Conservation (phyloP, 2,113 vertebrate genomes). For the Ciconia maguari region DNA sequence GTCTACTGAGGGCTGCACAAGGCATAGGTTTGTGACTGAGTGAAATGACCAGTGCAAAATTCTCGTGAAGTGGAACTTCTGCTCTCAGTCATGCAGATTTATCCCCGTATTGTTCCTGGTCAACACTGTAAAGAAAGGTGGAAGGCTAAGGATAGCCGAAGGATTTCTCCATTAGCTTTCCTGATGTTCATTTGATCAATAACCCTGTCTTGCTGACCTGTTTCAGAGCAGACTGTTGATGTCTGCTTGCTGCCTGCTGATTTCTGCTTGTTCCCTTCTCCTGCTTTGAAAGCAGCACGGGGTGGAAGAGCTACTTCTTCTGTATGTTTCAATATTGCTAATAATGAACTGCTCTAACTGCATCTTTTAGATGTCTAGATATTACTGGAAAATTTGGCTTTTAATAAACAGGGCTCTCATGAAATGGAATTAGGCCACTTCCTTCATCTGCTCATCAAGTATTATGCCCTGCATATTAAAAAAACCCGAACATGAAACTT, state of each 20-base stretch:
- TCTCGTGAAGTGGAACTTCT: rapidly evolving
- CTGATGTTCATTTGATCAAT: background rate
- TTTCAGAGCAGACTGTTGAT: background rate
- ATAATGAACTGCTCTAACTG: background rate
- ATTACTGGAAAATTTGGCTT: background rate
- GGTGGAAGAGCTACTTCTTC: background rate
- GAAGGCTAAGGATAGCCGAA: background rate
- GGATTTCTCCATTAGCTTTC: background rate
- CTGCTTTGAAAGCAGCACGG: background rate
- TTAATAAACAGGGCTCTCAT: background rate
- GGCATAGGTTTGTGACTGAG: background rate
- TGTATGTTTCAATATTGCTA: background rate
- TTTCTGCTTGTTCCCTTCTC: background rate
- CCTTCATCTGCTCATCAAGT: background rate
- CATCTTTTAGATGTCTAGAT: background rate
- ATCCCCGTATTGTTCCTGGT: rapidly evolving
- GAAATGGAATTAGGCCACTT: background rate
- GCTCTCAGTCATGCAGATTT: background rate
- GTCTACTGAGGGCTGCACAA: background rate
- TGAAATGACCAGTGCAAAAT: background rate
- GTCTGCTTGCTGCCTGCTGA: background rate
- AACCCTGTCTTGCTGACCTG: background rate
- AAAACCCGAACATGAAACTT: background rate
- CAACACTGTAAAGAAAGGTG: background rate
- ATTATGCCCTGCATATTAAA: background rate